Base-by-base conservation (phyloP, 2,888 invertebrate genomes). In the Netelia fuscicornis region DNA sequence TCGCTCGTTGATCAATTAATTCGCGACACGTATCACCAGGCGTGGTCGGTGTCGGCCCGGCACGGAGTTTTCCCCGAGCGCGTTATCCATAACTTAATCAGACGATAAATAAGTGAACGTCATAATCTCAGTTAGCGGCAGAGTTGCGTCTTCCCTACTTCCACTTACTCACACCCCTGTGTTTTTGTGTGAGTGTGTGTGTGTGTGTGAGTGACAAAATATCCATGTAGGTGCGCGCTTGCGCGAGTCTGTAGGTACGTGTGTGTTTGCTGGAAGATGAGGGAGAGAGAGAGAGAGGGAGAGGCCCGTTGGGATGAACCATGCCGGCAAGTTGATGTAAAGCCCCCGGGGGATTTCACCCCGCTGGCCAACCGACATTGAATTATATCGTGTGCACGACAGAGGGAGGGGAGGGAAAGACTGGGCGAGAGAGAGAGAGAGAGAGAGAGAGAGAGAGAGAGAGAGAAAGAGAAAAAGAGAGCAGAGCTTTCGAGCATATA, bases 21-120 rank as follows among this genome's bases (percentile, higher is more conserved):
- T 58, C 23, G 44, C 48, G 20, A 58, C 58, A 17, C 20, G 23
- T 42, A 20, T 44, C 2, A 23, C n/a, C 37, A 25, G n/a, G 52
- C 13, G 54, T 25, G 25, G 23, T 44, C 48, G 25, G 48, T 42
- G 62, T 52, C 42, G 80, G 80, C 30, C n/a, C 10, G 2, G 25
- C 37, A 13, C 65, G 30, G 25, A 13, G 78, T 71, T 71, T 44
- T 89, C 90, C 90, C 91, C 88, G 67, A 42, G 89, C 83, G 90
- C 90, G 87, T 89, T 90, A 89, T 92, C 89, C 88, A 89, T 90
- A 91, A 90, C 89, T 87, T 86, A 87, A 89, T 89, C 87, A 87
- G 70, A 85, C 86, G 89, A 92, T 92, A 91, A 92, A 92, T 92
- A 91, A 91, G 91, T 90, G 89, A 91, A 90, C 86, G 86, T 89